These are phyloP conservation scores for Dromaius novaehollandiae DNA, from an alignment of 2,113 vertebrate genomes.

Conservation along the genomic window DNA sequence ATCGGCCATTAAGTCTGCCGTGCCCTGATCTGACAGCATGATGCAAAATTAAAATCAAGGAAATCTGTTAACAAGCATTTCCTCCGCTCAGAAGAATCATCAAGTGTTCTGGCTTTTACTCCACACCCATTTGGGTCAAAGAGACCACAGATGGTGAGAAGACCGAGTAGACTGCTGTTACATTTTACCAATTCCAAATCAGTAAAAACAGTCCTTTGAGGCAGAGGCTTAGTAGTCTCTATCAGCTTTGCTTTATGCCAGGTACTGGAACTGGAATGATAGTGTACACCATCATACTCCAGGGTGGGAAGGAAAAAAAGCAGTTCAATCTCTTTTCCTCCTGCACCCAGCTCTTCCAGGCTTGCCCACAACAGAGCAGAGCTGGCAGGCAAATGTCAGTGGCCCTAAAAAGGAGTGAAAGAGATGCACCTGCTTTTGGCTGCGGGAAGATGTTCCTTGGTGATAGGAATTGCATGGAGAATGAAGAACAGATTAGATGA, in stretches of 20 bases:
- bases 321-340: background rate
- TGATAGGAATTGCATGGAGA: background rate
- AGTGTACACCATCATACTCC: background rate
- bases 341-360: background rate
- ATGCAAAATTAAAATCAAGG: slow-evolving; percentile 40
- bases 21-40: slow-evolving; percentile 27
- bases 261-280: background rate
- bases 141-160: background rate
- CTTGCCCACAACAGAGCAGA: background rate
- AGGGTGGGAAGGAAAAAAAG: background rate
- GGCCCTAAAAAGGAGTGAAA: background rate
- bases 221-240: background rate
- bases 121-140: background rate
- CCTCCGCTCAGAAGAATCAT: slow-evolving; percentile 43
- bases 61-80: slow-evolving; percentile 61
- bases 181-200: background rate
- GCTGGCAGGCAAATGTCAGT: accelerated
- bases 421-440: background rate
- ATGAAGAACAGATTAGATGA: background rate
- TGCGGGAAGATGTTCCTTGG: background rate
- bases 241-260: background rate
- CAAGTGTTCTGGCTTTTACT: slow-evolving; percentile 30
- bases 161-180: accelerated
- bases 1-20: slow-evolving; percentile 38
- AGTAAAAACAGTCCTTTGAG: background rate